Percentiles rank a stretch among this genome's conserved stretches.
Evolutionary conservation across 1,140 invertebrate species (phyloP).

Genomic region (Cherax destructor): DNA sequence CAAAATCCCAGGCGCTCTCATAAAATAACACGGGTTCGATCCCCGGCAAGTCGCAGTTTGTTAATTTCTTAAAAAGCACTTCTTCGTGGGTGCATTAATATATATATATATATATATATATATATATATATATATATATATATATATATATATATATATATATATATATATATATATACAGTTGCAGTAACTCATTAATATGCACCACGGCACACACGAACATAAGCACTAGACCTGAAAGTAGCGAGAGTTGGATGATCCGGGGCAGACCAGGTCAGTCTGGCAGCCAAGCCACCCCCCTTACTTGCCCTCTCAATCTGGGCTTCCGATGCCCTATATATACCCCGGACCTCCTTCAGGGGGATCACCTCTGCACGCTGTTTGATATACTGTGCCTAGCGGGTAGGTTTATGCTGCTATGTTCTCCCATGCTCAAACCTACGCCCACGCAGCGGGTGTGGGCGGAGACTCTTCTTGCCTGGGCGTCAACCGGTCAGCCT

Average conservation of each 20-base stretch:
- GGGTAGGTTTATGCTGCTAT: too few species aligned
- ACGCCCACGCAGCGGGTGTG: not conserved
- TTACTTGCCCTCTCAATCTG: not conserved
- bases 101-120: not conserved
- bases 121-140: not conserved
- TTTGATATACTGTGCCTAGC: too few species aligned
- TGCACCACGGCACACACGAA: not conserved
- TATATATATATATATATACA: not conserved
- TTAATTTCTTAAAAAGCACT: too few species aligned
- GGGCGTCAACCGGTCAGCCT: slow-evolving; percentile 33
- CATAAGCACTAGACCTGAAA: not conserved
- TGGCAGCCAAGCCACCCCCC: not conserved
- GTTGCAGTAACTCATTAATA: not conserved
- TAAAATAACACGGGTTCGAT: too few species aligned
- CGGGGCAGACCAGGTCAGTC: not conserved
- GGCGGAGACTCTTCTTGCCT: not conserved
- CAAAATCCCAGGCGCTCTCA: too few species aligned
- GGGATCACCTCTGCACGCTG: not conserved
- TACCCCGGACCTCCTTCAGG: too few species aligned
- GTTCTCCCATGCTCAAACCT: too few species aligned
- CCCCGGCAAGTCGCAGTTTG: too few species aligned
- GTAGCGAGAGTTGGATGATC: not conserved
- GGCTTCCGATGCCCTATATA: too few species aligned
- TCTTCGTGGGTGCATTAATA: not conserved
- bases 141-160: not conserved